phyloP scores from a whole-genome alignment of 2,797 vertebrate genomes.

The Synanceia verrucosa region DNA sequence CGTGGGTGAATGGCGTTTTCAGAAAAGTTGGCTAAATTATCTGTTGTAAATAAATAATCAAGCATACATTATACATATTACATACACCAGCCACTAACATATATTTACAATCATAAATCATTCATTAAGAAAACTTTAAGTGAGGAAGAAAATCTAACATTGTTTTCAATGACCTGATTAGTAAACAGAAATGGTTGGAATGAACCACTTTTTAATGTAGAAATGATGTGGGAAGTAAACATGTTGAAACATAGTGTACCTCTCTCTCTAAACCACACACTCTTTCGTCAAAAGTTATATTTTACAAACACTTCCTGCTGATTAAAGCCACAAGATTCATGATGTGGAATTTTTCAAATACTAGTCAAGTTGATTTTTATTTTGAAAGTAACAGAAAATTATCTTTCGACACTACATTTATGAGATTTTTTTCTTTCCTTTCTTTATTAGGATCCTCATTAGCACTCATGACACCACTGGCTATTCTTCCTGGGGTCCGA shows the following conservation, averaged over 20 bases:
- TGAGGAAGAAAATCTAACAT: background rate
- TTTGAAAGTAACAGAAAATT: background rate
- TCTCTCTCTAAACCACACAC: background rate
- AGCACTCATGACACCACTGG: no score
- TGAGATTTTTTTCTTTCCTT: no score
- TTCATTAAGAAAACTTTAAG: slow-evolving; percentile 1
- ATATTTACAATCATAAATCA: background rate
- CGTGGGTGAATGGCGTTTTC: slow-evolving; percentile 16
- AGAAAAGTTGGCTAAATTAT: slow-evolving; percentile 9
- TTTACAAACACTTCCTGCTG: background rate
- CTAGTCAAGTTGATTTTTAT: background rate
- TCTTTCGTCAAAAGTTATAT: background rate
- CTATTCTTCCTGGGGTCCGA: no score
- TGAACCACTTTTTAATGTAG: background rate
- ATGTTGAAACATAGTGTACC: slow-evolving; percentile 5
- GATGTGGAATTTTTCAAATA: background rate
- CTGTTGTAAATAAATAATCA: slow-evolving; percentile 26
- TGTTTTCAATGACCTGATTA: background rate
- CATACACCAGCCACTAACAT: no score
- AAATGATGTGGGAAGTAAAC: background rate
- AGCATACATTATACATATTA: no score
- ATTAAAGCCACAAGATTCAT: background rate
- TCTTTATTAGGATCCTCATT: no score
- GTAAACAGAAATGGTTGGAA: background rate
- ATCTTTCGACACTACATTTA: background rate